Evolutionary conservation across 1,140 invertebrate genomes (phyloP).

Genomic region (Tetramorium parvispinum): DNA sequence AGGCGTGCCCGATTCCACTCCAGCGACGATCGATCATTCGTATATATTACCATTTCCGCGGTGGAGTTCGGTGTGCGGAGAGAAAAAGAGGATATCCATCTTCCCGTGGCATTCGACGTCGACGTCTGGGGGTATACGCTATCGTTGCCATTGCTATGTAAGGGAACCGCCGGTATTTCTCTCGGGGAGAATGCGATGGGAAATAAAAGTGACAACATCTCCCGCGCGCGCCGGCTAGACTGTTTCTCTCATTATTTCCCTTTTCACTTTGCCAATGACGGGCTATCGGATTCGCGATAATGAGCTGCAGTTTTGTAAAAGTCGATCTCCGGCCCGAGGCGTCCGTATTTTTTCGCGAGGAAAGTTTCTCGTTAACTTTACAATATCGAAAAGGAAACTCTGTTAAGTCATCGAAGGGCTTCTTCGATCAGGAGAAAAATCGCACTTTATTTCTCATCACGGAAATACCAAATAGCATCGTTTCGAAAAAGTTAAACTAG

Average conservation of each 20-base stretch:
- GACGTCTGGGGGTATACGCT: conserved; percentile 48
- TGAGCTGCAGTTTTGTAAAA: conserved; percentile 34
- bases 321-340: neutral
- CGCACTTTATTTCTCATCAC: neutral
- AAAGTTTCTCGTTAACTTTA: conserved; percentile 40
- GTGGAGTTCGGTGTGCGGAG: conserved; percentile 28
- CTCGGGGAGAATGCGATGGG: conserved; percentile 26
- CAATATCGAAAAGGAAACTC: neutral
- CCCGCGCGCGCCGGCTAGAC: neutral
- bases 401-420: neutral
- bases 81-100: conserved; percentile 65
- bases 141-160: conserved; percentile 25
- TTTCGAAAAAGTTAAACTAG: neutral
- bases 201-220: conserved; percentile 62
- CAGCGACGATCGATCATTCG: conserved; percentile 71
- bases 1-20: conserved; percentile 62
- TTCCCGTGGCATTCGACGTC: conserved; percentile 59
- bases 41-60: conserved; percentile 66
- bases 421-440: conserved; percentile 1
- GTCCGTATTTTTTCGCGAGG: neutral
- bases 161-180: conserved; percentile 43
- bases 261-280: conserved; percentile 35
- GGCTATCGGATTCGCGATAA: conserved; percentile 40
- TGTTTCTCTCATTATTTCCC: conserved; percentile 42
- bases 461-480: neutral